Base-by-base conservation (phyloP, 2,113 vertebrate species). In the Catharus fuscescens region DNA sequence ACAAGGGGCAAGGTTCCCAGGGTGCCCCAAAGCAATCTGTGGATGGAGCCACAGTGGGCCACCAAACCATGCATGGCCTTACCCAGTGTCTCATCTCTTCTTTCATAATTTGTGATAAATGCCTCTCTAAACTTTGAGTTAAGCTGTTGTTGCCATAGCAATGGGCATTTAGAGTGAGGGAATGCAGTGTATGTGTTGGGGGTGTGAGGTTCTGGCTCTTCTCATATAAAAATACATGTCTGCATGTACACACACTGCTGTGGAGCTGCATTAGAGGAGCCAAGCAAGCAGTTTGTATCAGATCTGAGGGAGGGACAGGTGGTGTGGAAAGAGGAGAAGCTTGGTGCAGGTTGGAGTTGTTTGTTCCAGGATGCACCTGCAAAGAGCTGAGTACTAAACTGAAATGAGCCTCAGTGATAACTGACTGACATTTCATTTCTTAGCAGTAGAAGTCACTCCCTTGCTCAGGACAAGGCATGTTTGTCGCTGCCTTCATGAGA, bases 141-240 rank as follows among this genome's bases (percentile, higher is more conserved):
- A 90, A 86, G 56, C 53, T 60, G 52, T 45, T 64, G 93, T 96
- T 97, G 85, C 95, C 92, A 97, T 96, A 90, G 94, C 7, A 21
- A 97, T 95, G 40, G 52, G 72, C 76, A 71, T 80, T 93, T 54
- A 93, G 71, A 92, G 12, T 2, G 4, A 92, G 44, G 60, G 72
- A 71, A 95, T 40, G 85, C 36, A 80, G 42, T 0, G 1, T 74
- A 8, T 0, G 0, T 52, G 20, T 40, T 73, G 52, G 20, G 59
- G 34, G 57, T 85, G 62, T 28, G 54, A 78, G 38, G 10, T 19
- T 80, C 71, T 77, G 78, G 8, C 20, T 93, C 16, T 48, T 67
- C 47, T 18, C 40, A 42, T 25, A 34, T 23, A 34, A 67, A 90
- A 57, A 72, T 67, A 8, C 13, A 7, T 28, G 32, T 70, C 12